Conservation (phyloP, 2,888 invertebrate species). For the Tachina grossa region DNA sequence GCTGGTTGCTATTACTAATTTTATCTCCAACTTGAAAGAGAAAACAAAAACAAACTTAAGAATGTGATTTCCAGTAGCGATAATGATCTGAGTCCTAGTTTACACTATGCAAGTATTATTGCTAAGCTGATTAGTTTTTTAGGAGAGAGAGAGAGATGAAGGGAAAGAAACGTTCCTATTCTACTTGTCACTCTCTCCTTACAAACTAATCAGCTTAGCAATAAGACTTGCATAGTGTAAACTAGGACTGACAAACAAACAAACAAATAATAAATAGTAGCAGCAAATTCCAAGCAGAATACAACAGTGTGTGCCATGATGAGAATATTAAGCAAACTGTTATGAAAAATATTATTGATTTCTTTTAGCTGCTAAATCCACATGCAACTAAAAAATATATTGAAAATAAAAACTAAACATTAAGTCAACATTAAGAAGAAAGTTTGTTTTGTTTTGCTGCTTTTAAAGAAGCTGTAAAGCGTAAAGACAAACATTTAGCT, state of each 20-base stretch:
- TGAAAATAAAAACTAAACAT: slow-evolving; percentile 40
- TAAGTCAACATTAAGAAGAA: slow-evolving; percentile 46
- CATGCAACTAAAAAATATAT: slow-evolving; percentile 22
- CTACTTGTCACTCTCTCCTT: no score
- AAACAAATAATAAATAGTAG: not conserved
- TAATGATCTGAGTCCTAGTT: no score
- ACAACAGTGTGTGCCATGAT: not conserved
- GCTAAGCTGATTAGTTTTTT: no score
- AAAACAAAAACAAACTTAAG: not conserved
- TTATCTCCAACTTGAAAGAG: not conserved
- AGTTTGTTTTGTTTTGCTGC: slow-evolving; percentile 34
- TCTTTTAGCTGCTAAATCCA: slow-evolving; percentile 31
- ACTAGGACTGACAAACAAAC: not conserved
- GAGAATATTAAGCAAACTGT: not conserved
- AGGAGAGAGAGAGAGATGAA: no score
- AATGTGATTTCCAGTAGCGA: slow-evolving; percentile 62
- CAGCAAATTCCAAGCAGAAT: not conserved
- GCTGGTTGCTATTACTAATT: not conserved
- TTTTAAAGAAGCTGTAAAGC: slow-evolving; percentile 7
- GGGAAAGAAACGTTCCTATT: no score
- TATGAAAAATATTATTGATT: slow-evolving; percentile 43
- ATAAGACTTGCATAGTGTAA: no score
- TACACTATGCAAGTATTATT: no score
- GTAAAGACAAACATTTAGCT: slow-evolving; percentile 21
- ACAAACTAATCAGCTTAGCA: no score